These are phyloP conservation scores for Lasioglossum pauxillum DNA, from an alignment of 2,888 invertebrate species.

Conservation along the genomic window DNA sequence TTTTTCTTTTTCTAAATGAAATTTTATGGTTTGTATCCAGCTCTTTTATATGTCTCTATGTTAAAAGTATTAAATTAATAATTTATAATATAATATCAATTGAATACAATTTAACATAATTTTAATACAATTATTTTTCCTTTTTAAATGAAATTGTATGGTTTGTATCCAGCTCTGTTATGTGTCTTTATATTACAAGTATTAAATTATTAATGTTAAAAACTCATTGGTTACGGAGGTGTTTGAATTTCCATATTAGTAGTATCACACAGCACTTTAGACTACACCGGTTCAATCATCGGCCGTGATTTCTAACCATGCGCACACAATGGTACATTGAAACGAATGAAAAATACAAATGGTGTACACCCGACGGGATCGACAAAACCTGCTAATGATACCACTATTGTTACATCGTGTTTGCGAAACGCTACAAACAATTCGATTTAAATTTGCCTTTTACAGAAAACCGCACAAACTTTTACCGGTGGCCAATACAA, in stretches of 20 bases:
- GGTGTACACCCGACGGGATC: neutral
- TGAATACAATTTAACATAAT: too few relatives aligned
- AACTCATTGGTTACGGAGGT: neutral
- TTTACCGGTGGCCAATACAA: neutral
- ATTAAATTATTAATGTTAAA: neutral
- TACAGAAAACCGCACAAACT: neutral
- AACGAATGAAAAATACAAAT: neutral
- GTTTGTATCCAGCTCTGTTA: neutral
- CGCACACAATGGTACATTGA: neutral
- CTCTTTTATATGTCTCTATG: neutral
- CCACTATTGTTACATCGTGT: neutral
- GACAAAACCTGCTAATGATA: neutral
- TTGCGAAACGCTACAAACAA: neutral
- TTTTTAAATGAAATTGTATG: neutral
- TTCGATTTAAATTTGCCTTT: constrained; percentile 1
- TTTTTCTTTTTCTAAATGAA: neutral
- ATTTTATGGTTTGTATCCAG: neutral
- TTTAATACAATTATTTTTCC: neutral
- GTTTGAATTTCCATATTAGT: neutral
- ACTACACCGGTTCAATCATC: neutral
- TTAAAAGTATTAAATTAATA: neutral
- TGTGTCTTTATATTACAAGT: neutral
- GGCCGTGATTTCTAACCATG: neutral
- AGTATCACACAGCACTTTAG: neutral
- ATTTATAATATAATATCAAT: too few relatives aligned